phyloP scores from a whole-genome alignment of 2,888 invertebrate genomes.

The Drosophila hamatofila region DNA sequence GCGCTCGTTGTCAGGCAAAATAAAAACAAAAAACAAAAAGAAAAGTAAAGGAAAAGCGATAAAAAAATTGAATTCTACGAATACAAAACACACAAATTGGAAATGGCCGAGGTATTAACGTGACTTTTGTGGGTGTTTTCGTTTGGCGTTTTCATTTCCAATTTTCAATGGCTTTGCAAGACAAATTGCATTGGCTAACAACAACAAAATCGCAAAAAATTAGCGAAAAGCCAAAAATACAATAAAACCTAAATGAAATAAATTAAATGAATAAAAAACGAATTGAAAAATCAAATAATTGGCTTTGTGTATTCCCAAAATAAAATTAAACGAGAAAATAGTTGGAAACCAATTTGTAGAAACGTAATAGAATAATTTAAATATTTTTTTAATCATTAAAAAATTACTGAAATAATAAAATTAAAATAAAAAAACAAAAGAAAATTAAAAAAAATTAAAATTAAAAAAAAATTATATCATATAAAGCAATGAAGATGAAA shows the following conservation, averaged over 20 bases:
- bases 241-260: neutral
- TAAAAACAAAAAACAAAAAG: constrained; percentile 1
- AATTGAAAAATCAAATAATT: neutral
- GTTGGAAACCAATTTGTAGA: neutral
- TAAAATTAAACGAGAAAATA: neutral
- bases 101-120: constrained; percentile 60
- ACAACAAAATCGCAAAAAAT: constrained; percentile 28
- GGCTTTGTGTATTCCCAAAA: neutral
- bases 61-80: constrained; percentile 54
- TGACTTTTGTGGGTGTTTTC: constrained; percentile 54
- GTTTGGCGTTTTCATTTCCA: constrained; percentile 34
- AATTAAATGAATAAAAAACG: neutral
- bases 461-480: neutral
- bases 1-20: constrained; percentile 11
- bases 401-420: neutral
- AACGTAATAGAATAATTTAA: neutral
- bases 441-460: neutral
- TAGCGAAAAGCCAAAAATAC: constrained; percentile 10
- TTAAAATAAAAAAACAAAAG: neutral
- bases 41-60: constrained; percentile 19
- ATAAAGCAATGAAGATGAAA: no score
- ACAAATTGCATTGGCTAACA: constrained; percentile 20
- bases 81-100: constrained; percentile 61
- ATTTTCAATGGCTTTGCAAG: constrained; percentile 44
- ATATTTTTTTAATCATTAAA: no score